Conservation (phyloP, 2,113 vertebrate species). For the Xiphophorus maculatus region DNA sequence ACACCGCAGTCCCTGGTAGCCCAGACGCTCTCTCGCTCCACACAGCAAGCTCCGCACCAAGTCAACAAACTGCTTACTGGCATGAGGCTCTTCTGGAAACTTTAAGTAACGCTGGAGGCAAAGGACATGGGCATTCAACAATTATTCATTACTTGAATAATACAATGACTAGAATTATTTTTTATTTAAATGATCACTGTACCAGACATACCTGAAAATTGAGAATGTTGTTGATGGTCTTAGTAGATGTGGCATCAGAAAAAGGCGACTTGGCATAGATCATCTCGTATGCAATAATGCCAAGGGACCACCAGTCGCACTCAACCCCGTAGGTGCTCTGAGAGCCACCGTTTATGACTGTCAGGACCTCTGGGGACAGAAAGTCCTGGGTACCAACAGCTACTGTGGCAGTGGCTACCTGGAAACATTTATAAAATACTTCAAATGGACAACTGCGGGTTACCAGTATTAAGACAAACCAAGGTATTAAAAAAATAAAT, state of each 20-base stretch:
- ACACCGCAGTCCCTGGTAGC: constrained; percentile 89
- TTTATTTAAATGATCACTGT: background rate
- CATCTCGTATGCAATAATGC: constrained; percentile 95
- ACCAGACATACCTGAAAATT: constrained; percentile 87
- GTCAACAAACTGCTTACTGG: constrained; percentile 87
- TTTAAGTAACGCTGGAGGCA: constrained; percentile 84
- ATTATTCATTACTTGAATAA: background rate
- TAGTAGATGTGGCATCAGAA: constrained; percentile 86
- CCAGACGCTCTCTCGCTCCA: constrained; percentile 86
- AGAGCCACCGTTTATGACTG: constrained; percentile 79
- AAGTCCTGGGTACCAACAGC: constrained; percentile 91
- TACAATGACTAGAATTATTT: background rate
- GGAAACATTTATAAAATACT: background rate
- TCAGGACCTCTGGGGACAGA: constrained; percentile 91
- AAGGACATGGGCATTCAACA: constrained; percentile 16
- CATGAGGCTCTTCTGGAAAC: constrained; percentile 89
- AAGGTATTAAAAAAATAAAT: too few species aligned
- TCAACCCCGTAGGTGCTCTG: constrained; percentile 82
- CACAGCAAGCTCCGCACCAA: constrained; percentile 92
- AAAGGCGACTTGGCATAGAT: constrained; percentile 90
- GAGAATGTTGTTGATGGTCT: constrained; percentile 93
- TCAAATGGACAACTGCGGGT: too few species aligned
- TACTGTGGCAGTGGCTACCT: constrained; percentile 82
- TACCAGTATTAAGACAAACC: background rate
- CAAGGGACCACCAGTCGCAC: constrained; percentile 98